A percentile compares a stretch with the other conserved stretches of the same genome.
phyloP scores from a whole-genome alignment of 2,113 vertebrate genomes.

The Etheostoma cragini region DNA sequence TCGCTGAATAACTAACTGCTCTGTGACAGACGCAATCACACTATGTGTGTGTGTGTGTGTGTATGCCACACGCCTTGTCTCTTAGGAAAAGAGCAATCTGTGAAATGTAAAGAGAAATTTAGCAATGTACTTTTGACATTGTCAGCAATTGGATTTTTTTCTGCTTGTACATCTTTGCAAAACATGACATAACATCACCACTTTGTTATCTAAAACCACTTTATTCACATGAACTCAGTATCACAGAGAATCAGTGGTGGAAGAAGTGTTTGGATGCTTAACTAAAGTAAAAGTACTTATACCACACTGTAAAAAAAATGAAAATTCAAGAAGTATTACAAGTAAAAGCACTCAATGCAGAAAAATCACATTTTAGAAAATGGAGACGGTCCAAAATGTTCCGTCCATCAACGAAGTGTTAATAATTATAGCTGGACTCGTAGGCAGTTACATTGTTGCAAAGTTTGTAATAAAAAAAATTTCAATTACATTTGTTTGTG shows the following conservation, averaged over 20 bases:
- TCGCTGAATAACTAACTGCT: slow-evolving; percentile 25
- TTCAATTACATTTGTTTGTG: no score
- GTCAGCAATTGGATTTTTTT: slow-evolving; percentile 20
- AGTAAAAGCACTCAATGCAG: no score
- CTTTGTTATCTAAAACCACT: background rate
- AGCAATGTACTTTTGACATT: background rate
- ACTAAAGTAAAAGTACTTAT: no score
- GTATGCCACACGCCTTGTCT: background rate
- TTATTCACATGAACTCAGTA: background rate
- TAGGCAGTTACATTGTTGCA: no score
- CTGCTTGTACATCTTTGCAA: background rate
- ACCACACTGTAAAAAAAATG: no score
- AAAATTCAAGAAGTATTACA: no score
- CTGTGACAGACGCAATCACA: slow-evolving; percentile 15
- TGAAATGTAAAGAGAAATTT: slow-evolving; percentile 26
- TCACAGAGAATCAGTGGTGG: background rate
- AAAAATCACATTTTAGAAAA: no score
- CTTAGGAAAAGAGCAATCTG: slow-evolving; percentile 13
- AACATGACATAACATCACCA: slow-evolving; percentile 9
- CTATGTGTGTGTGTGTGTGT: slow-evolving; percentile 5
- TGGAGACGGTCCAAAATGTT: no score
- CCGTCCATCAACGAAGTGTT: no score
- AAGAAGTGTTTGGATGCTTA: no score
- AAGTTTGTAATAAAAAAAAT: no score
- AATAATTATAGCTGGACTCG: no score